Conservation (phyloP, 2,797 vertebrate genomes). For the Chelmon rostratus region DNA sequence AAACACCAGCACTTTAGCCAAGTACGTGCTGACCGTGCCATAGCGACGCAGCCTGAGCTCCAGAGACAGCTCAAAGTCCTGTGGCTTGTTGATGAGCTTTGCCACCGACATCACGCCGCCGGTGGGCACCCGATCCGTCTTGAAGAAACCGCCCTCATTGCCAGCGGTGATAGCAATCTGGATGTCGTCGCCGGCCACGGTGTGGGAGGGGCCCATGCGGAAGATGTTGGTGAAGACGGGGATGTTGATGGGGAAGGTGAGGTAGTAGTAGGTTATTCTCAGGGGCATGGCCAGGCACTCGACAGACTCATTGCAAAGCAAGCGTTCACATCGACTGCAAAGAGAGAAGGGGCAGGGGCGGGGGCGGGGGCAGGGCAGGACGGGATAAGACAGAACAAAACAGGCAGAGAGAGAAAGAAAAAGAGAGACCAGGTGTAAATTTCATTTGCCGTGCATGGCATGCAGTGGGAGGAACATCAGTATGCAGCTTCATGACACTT, state of each 20-base stretch:
- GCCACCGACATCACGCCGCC: constrained; percentile 93
- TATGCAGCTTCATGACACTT: constrained; percentile 47
- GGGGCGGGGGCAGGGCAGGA: constrained; percentile 31
- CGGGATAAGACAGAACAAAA: constrained; percentile 64
- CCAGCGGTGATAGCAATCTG: constrained; percentile 92
- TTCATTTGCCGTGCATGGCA: constrained; percentile 81
- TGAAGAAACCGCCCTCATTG: constrained; percentile 94
- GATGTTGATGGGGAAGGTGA: constrained; percentile 98
- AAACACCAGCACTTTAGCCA: constrained; percentile 94
- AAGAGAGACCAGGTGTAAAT: constrained; percentile 72
- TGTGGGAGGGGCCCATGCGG: constrained; percentile 96
- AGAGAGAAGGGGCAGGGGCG: constrained; percentile 60
- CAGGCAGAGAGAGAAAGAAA: constrained; percentile 75
- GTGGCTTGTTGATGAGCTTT: constrained; percentile 87
- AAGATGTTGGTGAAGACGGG: constrained; percentile 95
- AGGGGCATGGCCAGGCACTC: constrained; percentile 96
- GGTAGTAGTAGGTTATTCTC: constrained; percentile 98
- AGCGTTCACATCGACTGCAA: constrained; percentile 99
- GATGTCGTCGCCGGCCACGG: constrained; percentile 91
- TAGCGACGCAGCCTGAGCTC: constrained; percentile 92
- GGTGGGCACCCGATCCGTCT: constrained; percentile 85
- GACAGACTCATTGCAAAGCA: constrained; percentile 96
- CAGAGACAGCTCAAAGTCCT: constrained; percentile 93
- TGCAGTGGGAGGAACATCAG: constrained; percentile 77
- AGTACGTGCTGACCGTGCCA: constrained; percentile 88